Percentiles rank a stretch among this genome's conserved stretches.
These are phyloP conservation scores for Ecdyonurus torrentis DNA, from an alignment of 2,888 invertebrate genomes.

Conservation along the genomic window DNA sequence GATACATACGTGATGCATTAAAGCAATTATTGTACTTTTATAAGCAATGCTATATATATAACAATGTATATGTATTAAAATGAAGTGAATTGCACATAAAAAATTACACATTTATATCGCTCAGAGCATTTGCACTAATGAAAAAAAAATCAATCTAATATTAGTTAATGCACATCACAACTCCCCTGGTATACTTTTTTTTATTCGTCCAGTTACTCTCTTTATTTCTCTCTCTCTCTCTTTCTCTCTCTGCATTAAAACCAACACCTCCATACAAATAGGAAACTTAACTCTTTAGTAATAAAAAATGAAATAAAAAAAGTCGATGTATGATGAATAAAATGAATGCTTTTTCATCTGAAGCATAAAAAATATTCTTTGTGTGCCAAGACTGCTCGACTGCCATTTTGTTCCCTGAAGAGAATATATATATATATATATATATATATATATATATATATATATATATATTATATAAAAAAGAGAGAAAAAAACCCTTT, in stretches of 20 bases:
- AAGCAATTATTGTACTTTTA: no score
- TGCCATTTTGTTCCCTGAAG: slow-evolving; percentile 2
- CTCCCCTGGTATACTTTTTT: not conserved
- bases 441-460: no score
- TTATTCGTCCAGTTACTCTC: not conserved
- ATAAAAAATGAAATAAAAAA: not conserved
- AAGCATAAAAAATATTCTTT: not conserved
- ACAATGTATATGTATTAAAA: no score
- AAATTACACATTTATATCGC: no score
- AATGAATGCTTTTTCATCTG: not conserved
- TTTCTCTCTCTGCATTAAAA: not conserved
- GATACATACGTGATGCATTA: no score
- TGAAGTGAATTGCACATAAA: not conserved
- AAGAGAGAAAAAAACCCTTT: not conserved
- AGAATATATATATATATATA: not conserved
- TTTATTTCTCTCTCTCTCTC: not conserved
- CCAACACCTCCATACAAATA: not conserved
- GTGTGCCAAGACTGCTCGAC: not conserved
- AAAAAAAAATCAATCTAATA: not conserved
- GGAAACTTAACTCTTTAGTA: not conserved
- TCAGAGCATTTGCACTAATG: not conserved
- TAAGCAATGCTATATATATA: no score
- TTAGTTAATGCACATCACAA: not conserved
- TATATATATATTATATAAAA: no score
- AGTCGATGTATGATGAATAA: not conserved